phyloP scores from a whole-genome alignment of 37 sponge, comb jelly and placozoan genomes.

The Axinella damicornis region DNA sequence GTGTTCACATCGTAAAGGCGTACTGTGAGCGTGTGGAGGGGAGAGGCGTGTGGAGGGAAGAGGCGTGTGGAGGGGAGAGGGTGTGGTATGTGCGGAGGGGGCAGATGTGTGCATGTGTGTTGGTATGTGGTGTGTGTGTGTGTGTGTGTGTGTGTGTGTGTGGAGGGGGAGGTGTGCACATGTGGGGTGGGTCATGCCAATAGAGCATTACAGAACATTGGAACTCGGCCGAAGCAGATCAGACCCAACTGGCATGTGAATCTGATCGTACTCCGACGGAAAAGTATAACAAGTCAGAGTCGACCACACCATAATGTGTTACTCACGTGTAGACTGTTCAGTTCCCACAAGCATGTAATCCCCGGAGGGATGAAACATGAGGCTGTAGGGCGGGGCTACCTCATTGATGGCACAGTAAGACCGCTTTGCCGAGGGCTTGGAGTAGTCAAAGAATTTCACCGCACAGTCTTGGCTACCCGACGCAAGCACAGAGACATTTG shows the following conservation, averaged over 20 bases:
- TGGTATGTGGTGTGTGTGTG: neutral
- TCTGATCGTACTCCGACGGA: too few relatives aligned
- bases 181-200: too few relatives aligned
- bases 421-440: slow-evolving; percentile 87
- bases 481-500: slow-evolving; percentile 83
- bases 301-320: slow-evolving; percentile 25
- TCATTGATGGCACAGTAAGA: slow-evolving; percentile 78
- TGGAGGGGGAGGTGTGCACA: neutral
- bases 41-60: too few relatives aligned
- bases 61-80: too few relatives aligned
- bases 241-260: too few relatives aligned
- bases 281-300: too few relatives aligned
- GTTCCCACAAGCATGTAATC: slow-evolving; percentile 92
- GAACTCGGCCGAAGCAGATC: too few relatives aligned
- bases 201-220: too few relatives aligned
- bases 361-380: slow-evolving; percentile 92
- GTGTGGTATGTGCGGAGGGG: too few relatives aligned
- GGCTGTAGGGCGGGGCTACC: slow-evolving; percentile 68
- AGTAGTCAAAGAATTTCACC: slow-evolving; percentile 93
- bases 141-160: neutral
- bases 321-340: slow-evolving; percentile 82
- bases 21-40: slow-evolving; percentile 40
- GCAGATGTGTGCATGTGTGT: neutral
- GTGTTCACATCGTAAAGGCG: slow-evolving; percentile 91
- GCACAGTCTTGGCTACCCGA: slow-evolving; percentile 91